Conservation (phyloP, 2,888 invertebrate genomes). For the Tubiluchus corallicola region DNA sequence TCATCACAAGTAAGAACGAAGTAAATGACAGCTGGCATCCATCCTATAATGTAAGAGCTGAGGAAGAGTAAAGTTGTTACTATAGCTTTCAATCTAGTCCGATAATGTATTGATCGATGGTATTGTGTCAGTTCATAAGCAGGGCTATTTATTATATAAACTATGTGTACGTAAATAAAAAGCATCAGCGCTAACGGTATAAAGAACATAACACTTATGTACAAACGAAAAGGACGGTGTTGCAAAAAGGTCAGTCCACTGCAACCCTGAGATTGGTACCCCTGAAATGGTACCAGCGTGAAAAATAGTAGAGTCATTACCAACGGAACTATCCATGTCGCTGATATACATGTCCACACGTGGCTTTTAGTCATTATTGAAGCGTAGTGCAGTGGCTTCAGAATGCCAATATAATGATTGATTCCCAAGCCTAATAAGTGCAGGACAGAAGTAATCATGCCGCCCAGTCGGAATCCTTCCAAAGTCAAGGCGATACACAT, state of each 20-base stretch:
- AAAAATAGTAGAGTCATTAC: slow-evolving; percentile 36
- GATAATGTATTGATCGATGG: slow-evolving; percentile 18
- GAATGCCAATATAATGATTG: slow-evolving; percentile 46
- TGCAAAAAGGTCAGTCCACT: slow-evolving; percentile 14
- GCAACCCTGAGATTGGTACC: slow-evolving; percentile 17
- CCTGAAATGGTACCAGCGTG: slow-evolving; percentile 32
- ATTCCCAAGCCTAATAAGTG: slow-evolving; percentile 43
- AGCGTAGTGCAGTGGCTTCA: slow-evolving; percentile 42
- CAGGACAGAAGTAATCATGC: slow-evolving; percentile 41
- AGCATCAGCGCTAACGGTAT: slow-evolving; percentile 39
- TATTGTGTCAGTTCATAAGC: slow-evolving; percentile 9
- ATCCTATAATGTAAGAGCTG: slow-evolving; percentile 39
- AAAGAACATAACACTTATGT: slow-evolving; percentile 28
- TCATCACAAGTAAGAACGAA: slow-evolving; percentile 39
- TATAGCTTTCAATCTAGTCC: slow-evolving; percentile 35
- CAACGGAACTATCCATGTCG: slow-evolving; percentile 39
- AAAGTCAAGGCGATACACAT: slow-evolving; percentile 17
- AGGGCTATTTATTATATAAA: slow-evolving; percentile 33
- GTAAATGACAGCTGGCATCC: slow-evolving; percentile 40
- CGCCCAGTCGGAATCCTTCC: slow-evolving; percentile 35
- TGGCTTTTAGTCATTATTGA: slow-evolving; percentile 38
- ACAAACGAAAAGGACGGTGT: slow-evolving; percentile 14
- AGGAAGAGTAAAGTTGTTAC: slow-evolving; percentile 39
- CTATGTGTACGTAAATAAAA: slow-evolving; percentile 40
- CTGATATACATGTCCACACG: slow-evolving; percentile 33